Base-by-base conservation (phyloP, 2,113 vertebrate species). In the Onychostruthus taczanowskii region DNA sequence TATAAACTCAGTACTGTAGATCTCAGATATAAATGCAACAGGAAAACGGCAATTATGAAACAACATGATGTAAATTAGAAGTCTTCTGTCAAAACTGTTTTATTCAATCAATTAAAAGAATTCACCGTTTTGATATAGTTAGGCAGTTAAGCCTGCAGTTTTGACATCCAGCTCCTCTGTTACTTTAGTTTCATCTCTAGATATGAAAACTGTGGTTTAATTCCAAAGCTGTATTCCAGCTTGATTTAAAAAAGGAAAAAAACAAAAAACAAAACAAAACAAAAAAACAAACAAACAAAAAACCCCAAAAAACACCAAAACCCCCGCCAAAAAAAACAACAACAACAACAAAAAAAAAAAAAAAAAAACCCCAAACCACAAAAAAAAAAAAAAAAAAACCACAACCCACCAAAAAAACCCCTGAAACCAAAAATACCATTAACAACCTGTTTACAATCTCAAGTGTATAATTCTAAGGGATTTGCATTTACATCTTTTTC, bases 21-120 rank as follows among this genome's bases (percentile, higher is more conserved):
- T 47, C 39, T 93, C 67, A 70, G 28, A 89, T 28, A 61, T 21
- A 91, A 91, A 94, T 37, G 23, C 74, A 75, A 68, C 5, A 44
- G 39, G 35, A 76, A 93, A 56, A 87, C 1, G 18, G 44, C 49
- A 87, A 72, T 78, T 90, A 49, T 24, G 24, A 94, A 95, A 61
- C 52, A 92, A 67, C 27, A n/a, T 26, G 24, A 82, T 56, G 20
- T 69, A 91, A 72, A 87, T 58, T 28, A 69, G 17, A 89, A 84
- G n/a, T 52, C 62, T 26, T 75, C 53, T 76, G 44, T 78, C 88
- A 86, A 92, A 94, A 59, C 49, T 91, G 64, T 64, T 93, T 64
- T 93, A 41, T 76, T 90, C 74, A 76, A 50, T 69, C 50, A 76
- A 83, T 80, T 92, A 88, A 67, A 92, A 68, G 44, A 89, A 90